Base-by-base conservation (phyloP, 2,797 vertebrate species). In the Diplodus puntazzo region DNA sequence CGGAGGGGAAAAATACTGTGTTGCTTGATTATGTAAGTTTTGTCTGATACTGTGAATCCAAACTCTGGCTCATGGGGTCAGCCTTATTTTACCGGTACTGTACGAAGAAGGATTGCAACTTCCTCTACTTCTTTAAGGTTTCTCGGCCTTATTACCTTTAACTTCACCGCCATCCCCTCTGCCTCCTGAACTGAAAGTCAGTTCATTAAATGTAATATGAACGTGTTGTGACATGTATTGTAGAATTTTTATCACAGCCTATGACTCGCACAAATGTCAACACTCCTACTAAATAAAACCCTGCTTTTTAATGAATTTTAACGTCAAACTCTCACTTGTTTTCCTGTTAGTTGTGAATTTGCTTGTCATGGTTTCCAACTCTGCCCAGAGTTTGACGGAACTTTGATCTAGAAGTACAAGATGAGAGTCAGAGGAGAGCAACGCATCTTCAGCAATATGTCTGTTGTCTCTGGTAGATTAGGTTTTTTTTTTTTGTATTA, bases 391-490 rank as follows among this genome's bases (percentile, higher is more conserved):
- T 75, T 53, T 34, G 49, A 53, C 30, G 48, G 27, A 72, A 81
- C 55, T 70, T 76, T 78, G 4, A 43, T 67, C 20, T 53, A 27
- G 20, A 71, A 63, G 48, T 55, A 43, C n/a, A 53, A 64, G 72
- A 57, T 17, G 55, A 75, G 45, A 80, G 69, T 82, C 76, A 81
- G 66, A 88, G 88, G 73, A 76, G 87, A 89, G 82, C 49, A 67
- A 69, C 62, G 30, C 83, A 73, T 82, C 80, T 68, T 52, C 67
- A 73, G 42, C 67, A 73, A 43, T 30, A 4, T 20, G 69, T 76
- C 85, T 88, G 82, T 85, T 85, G 80, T 88, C 88, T 87, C 79
- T 74, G 73, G 45, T 72, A 76, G 75, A 76, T 79, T 59, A 77
- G 72, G 25, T 25, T 25, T 25, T 25, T 25, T 7, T 34, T 39